Evolutionary conservation across 2,797 vertebrate species (phyloP), one percentile per base, ranked within the genome.

Genomic region (Amphiprion clarkii): DNA sequence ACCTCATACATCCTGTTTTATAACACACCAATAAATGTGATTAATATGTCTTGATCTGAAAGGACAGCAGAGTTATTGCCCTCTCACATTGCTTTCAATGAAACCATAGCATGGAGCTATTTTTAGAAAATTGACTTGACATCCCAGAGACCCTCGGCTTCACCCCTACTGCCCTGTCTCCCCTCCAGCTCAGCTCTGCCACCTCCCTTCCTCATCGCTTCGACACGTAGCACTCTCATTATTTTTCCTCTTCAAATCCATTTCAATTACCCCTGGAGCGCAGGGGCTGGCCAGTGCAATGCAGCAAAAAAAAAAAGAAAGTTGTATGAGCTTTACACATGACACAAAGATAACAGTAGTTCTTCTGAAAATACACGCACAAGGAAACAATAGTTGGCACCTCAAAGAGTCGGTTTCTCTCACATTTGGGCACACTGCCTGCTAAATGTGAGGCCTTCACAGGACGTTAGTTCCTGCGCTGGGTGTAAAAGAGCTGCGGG

Each of bases 191-290:
- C 75, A 27, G 62, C 69, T 63, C 71, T 73, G 84, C 71, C 78
- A 72, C 74, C 77, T 84, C 62, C 33, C 68, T 63, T 52, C 71
- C 56, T 68, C 67, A 73, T 71, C 6, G 48, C 75, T 71, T 65
- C 82, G 83, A 86, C 89, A 85, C 78, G 79, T 81, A 76, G 71
- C 76, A 49, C 68, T 69, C 61, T 88, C 79, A 90, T 94, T 93
- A 86, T 81, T 83, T 83, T 77, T 74, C 76, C 67, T 74, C 65
- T 77, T 74, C 70, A 76, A 75, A 85, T 67, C 42, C 55, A 85
- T 88, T 86, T 86, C 77, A 79, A 84, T 92, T 85, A 87, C 53
- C 79, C 76, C 66, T 19, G 19, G 25, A 81, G 76, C 62, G 6
- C 54, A 9, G 33, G 17, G 67, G 60, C 42, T 0, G 9, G 23